A percentile compares a stretch with the other conserved stretches of the same genome.
phyloP scores from a whole-genome alignment of 2,797 vertebrate genomes.

The Atherinosoma microstoma region DNA sequence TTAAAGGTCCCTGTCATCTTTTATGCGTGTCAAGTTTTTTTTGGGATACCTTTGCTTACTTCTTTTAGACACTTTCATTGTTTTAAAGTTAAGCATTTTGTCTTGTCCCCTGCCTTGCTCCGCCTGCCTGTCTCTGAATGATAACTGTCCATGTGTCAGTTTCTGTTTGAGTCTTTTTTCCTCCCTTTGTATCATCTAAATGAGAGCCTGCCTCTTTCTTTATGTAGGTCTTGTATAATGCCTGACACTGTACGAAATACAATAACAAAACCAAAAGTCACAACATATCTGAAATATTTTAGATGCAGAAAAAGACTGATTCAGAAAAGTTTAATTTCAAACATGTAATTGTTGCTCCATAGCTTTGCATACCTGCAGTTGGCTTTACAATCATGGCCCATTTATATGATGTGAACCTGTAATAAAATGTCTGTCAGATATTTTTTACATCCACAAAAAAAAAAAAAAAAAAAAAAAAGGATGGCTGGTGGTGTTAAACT shows the following conservation, averaged over 20 bases:
- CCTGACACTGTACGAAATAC: neutral
- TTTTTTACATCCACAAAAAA: neutral
- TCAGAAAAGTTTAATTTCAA: neutral
- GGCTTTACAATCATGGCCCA: neutral
- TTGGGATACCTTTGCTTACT: neutral
- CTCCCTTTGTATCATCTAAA: neutral
- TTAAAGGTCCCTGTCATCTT: neutral
- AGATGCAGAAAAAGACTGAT: neutral
- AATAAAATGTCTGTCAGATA: neutral
- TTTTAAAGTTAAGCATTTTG: conserved; percentile 28
- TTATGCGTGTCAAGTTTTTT: conserved; percentile 2
- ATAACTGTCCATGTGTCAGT: conserved; percentile 14
- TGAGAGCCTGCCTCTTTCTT: neutral
- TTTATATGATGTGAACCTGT: neutral
- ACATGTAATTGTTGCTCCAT: neutral
- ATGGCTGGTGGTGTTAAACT: neutral
- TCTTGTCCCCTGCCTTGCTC: conserved; percentile 1
- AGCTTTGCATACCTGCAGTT: neutral
- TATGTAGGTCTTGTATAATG: too few relatives aligned
- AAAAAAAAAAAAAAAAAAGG: neutral
- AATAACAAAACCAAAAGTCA: neutral
- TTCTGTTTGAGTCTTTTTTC: conserved; percentile 16
- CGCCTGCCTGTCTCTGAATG: conserved; percentile 7
- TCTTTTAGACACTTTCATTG: conserved; percentile 1
- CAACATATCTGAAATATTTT: neutral